These are phyloP conservation scores for Drosophila trichaetosa DNA, from an alignment of 2,888 invertebrate genomes.

Conservation along the genomic window DNA sequence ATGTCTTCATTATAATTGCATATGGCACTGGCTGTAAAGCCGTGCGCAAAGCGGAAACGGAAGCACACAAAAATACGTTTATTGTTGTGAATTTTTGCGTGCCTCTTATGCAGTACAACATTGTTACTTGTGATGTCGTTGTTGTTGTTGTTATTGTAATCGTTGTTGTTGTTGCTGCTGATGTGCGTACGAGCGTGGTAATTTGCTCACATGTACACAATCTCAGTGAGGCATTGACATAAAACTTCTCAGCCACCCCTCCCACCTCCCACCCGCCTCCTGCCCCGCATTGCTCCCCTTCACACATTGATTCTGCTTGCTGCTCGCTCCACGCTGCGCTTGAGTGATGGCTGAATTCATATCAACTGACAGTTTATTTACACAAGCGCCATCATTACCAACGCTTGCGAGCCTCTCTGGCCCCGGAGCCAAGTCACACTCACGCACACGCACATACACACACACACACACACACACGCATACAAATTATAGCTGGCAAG, in stretches of 20 bases:
- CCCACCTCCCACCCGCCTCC: not conserved
- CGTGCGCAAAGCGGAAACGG: slow-evolving; percentile 53
- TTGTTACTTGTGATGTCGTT: not conserved
- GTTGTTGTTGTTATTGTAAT: slow-evolving; percentile 26
- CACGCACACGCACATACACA: not conserved
- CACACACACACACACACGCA: slow-evolving; percentile 12
- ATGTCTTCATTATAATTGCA: slow-evolving; percentile 80
- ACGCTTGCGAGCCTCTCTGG: slow-evolving; percentile 40
- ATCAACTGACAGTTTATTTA: slow-evolving; percentile 79
- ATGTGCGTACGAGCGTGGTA: slow-evolving; percentile 76
- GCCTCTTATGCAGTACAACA: not conserved
- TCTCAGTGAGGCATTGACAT: slow-evolving; percentile 44
- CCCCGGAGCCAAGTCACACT: slow-evolving; percentile 30
- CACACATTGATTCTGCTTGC: slow-evolving; percentile 2
- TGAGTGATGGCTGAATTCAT: slow-evolving; percentile 75
- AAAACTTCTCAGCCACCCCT: not conserved
- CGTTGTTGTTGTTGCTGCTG: slow-evolving; percentile 31
- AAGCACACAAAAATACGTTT: slow-evolving; percentile 66
- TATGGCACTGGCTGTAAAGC: slow-evolving; percentile 41
- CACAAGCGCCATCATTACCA: slow-evolving; percentile 74
- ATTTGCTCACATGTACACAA: slow-evolving; percentile 57
- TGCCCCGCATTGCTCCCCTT: not conserved
- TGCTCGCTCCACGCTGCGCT: slow-evolving; percentile 44
- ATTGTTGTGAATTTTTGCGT: slow-evolving; percentile 31
- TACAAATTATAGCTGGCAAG: slow-evolving; percentile 56